These are phyloP conservation scores for Lordiphosa andalusiaca DNA, from an alignment of 2,888 invertebrate genomes.

Conservation along the genomic window DNA sequence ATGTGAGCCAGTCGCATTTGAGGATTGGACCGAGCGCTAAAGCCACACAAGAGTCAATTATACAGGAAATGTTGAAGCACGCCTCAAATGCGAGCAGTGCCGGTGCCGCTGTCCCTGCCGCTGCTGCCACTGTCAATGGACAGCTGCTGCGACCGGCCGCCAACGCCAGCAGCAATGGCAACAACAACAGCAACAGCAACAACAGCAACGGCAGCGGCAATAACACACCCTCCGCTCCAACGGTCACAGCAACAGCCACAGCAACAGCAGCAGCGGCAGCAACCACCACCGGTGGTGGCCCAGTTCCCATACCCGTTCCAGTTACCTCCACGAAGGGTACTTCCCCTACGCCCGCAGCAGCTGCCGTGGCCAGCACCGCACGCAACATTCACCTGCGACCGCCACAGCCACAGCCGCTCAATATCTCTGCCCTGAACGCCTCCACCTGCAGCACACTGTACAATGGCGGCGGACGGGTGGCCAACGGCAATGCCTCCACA, in stretches of 20 bases:
- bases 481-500: constrained; percentile 34
- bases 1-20: no score
- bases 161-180: neutral
- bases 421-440: constrained; percentile 83
- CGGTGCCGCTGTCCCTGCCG: constrained; percentile 14
- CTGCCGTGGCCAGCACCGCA: constrained; percentile 73
- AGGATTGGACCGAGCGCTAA: no score
- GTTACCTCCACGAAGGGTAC: constrained; percentile 19
- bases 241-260: constrained; percentile 24
- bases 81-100: constrained; percentile 69
- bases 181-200: constrained; percentile 20
- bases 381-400: constrained; percentile 78
- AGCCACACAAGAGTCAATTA: constrained; percentile 2
- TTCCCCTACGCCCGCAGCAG: constrained; percentile 57
- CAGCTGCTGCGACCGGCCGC: constrained; percentile 61
- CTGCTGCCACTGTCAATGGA: constrained; percentile 17
- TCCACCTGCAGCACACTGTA: constrained; percentile 49
- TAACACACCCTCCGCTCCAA: constrained; percentile 36
- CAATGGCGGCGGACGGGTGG: constrained; percentile 79
- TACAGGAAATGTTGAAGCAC: constrained; percentile 75
- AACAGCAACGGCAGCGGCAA: constrained; percentile 31
- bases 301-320: constrained; percentile 5
- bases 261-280: constrained; percentile 15
- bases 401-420: constrained; percentile 85
- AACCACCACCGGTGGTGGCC: constrained; percentile 10